These are phyloP conservation scores for Frankliniella intonsa DNA, from an alignment of 2,888 invertebrate species.

Conservation along the genomic window DNA sequence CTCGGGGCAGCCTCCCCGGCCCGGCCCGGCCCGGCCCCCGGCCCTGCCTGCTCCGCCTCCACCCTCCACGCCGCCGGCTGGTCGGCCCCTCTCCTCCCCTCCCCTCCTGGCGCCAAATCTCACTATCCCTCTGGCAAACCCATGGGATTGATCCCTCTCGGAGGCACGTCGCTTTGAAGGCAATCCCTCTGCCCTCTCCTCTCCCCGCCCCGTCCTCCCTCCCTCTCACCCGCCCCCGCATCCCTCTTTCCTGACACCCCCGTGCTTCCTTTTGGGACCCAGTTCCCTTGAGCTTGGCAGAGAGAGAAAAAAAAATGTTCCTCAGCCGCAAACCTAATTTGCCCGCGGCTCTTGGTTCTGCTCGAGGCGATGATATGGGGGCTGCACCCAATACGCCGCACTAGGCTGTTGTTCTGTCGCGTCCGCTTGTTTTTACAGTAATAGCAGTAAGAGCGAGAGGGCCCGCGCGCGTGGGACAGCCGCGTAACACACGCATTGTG, in stretches of 20 bases:
- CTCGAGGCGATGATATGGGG: background rate
- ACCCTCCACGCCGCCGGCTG: background rate
- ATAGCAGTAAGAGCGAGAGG: no score
- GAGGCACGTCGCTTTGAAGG: background rate
- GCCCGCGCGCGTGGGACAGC: no score
- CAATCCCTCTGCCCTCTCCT: background rate
- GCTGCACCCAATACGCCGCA: background rate
- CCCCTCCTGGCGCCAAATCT: background rate
- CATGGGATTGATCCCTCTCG: constrained; percentile 2
- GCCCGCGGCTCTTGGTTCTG: background rate
- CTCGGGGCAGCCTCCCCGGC: background rate
- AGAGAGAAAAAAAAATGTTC: no score
- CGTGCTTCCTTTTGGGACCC: background rate
- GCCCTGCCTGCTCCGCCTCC: background rate
- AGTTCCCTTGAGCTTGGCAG: background rate
- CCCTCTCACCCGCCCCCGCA: background rate
- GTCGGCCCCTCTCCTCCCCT: background rate
- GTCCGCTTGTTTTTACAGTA: no score
- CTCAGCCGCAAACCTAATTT: background rate
- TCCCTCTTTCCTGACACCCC: background rate
- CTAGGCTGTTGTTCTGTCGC: background rate
- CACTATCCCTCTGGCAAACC: background rate
- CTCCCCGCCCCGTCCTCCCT: background rate
- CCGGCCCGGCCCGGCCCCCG: background rate
- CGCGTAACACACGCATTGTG: no score